These are phyloP conservation scores for Drosophila neonasuta DNA, from an alignment of 2,888 invertebrate species.

Conservation along the genomic window DNA sequence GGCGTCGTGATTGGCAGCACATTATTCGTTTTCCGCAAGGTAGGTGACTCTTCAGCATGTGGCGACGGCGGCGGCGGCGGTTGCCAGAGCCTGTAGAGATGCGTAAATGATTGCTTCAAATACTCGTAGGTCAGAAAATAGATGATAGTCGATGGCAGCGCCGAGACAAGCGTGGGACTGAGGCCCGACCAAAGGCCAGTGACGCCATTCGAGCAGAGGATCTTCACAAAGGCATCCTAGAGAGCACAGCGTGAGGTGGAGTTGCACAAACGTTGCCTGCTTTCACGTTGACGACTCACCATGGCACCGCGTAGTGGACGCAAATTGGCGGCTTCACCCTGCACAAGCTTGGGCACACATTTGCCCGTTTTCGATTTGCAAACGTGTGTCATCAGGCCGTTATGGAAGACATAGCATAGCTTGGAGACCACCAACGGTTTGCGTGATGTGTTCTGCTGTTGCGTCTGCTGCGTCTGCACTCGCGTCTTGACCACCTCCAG, in stretches of 20 bases:
- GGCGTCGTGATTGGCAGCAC: neutral
- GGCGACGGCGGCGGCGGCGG: neutral
- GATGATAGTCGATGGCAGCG: constrained; percentile 96
- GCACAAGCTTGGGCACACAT: constrained; percentile 54
- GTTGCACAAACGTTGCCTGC: neutral
- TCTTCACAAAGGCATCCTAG: constrained; percentile 97
- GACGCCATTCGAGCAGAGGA: constrained; percentile 92
- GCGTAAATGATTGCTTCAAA: constrained; percentile 86
- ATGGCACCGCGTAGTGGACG: constrained; percentile 86
- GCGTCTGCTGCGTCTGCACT: constrained; percentile 91
- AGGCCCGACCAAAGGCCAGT: constrained; percentile 97
- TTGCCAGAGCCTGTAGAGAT: constrained; percentile 31
- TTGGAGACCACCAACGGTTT: constrained; percentile 90
- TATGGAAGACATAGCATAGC: constrained; percentile 96
- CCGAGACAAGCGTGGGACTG: constrained; percentile 95
- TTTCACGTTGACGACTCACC: constrained; percentile 80
- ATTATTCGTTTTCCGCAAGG: neutral
- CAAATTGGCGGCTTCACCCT: constrained; percentile 36
- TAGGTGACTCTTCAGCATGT: neutral
- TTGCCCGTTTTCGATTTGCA: constrained; percentile 87
- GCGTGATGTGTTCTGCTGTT: constrained; percentile 79
- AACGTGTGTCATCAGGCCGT: constrained; percentile 98
- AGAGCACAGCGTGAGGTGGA: constrained; percentile 20
- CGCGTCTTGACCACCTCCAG: constrained; percentile 98
- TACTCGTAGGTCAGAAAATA: constrained; percentile 98